Conservation (phyloP, 1,140 invertebrate genomes). For the Drosophila tristis region DNA sequence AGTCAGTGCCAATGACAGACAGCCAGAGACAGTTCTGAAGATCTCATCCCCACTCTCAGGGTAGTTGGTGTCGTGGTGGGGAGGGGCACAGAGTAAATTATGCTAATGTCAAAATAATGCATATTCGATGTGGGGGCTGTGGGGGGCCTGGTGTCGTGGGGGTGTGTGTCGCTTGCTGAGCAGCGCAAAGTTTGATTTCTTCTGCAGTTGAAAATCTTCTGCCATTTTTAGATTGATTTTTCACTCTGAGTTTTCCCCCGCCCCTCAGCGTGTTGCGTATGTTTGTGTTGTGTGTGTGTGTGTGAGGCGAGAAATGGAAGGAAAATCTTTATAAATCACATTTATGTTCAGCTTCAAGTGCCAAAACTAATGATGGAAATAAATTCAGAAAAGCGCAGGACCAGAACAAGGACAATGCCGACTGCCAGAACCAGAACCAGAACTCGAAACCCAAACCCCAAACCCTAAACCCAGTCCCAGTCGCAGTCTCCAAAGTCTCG, state of each 20-base stretch:
- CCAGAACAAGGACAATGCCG: constrained; percentile 68
- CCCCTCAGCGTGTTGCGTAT: constrained; percentile 11
- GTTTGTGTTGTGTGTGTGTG: constrained; percentile 7
- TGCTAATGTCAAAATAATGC: constrained; percentile 84
- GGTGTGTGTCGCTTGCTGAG: constrained; percentile 19
- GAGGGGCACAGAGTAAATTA: constrained; percentile 68
- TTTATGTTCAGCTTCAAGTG: constrained; percentile 79
- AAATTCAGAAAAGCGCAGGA: constrained; percentile 69
- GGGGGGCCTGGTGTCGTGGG: constrained; percentile 23
- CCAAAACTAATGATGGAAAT: constrained; percentile 83
- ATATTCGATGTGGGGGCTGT: constrained; percentile 76
- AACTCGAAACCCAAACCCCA: neutral
- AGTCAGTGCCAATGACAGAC: constrained; percentile 73
- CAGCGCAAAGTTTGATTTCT: constrained; percentile 28
- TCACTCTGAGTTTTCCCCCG: neutral
- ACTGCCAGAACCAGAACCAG: constrained; percentile 59
- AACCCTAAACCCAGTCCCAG: neutral
- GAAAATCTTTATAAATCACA: constrained; percentile 75
- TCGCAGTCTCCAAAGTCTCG: too few relatives aligned
- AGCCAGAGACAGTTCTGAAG: constrained; percentile 24
- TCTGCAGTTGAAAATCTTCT: neutral
- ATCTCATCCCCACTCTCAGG: constrained; percentile 4
- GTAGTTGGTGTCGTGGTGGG: too few relatives aligned
- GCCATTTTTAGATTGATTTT: constrained; percentile 57
- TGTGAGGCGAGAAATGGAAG: constrained; percentile 11